These are phyloP conservation scores for human (Homo sapiens) DNA, from an alignment of 2,113 vertebrate species.

Conservation along the genomic window DNA sequence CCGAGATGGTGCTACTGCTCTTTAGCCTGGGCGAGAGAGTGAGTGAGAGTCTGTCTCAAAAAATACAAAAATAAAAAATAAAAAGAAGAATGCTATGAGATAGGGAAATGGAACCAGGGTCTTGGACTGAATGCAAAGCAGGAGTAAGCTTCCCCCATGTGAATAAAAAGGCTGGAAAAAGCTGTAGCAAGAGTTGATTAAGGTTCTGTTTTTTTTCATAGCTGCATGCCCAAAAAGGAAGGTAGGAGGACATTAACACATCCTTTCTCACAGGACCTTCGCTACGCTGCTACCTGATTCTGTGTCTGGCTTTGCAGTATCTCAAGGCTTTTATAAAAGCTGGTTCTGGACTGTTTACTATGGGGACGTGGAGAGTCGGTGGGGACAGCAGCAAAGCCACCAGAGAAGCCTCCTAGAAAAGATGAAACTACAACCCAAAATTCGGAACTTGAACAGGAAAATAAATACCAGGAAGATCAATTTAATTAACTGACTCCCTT, in stretches of 20 bases:
- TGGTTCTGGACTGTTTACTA: neutral
- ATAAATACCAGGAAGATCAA: neutral
- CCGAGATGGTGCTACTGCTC: too few species aligned
- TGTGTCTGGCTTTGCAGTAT: neutral
- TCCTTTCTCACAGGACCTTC: neutral
- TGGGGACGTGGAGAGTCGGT: neutral
- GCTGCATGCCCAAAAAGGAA: neutral
- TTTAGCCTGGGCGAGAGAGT: too few species aligned
- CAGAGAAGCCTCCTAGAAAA: neutral
- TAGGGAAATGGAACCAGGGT: neutral
- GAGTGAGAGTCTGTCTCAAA: too few species aligned
- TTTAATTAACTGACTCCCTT: neutral
- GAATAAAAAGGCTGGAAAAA: neutral
- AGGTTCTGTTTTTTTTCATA: neutral
- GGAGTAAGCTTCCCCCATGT: neutral
- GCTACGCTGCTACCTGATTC: neutral
- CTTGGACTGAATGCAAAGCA: neutral
- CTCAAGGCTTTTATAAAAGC: neutral
- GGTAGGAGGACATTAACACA: rapidly evolving
- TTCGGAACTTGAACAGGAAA: neutral
- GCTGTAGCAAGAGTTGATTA: neutral
- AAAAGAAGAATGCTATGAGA: too few species aligned
- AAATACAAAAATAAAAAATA: too few species aligned
- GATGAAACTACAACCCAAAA: neutral
- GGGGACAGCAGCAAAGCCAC: neutral